Percentiles rank a stretch among this genome's conserved stretches.
Conservation (phyloP, 1,140 invertebrate genomes). For the Nebria ingens region DNA sequence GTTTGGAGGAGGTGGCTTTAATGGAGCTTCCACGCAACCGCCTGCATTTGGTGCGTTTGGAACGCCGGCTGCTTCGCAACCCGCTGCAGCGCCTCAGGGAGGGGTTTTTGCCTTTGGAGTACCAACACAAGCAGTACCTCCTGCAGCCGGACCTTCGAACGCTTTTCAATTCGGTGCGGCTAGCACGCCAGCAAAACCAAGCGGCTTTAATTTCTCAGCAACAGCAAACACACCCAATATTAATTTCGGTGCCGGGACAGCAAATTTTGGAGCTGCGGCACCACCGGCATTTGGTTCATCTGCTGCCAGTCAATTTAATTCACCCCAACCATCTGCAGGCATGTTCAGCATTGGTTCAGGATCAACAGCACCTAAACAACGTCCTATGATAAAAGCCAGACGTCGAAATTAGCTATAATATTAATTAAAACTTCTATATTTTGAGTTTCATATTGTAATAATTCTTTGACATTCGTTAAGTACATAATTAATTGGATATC, state of each 20-base stretch:
- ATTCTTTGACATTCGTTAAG: background rate
- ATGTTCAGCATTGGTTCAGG: slow-evolving; percentile 40
- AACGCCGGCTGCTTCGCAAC: background rate
- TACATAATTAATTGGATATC: too few species aligned
- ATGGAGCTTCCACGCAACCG: background rate
- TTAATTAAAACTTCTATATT: background rate
- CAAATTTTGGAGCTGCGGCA: slow-evolving; percentile 22
- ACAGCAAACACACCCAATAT: background rate
- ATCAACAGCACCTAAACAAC: slow-evolving; percentile 32
- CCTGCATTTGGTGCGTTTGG: background rate
- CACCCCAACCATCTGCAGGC: slow-evolving; percentile 11
- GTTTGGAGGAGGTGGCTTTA: background rate
- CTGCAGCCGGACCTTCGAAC: background rate
- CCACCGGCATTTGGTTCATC: background rate
- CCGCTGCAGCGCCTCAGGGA: background rate
- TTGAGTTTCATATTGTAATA: slow-evolving; percentile 15
- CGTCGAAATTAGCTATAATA: slow-evolving; percentile 34
- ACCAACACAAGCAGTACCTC: background rate
- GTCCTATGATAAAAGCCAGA: slow-evolving; percentile 24
- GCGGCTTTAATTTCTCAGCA: slow-evolving; percentile 19
- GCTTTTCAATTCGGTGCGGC: slow-evolving; percentile 30
- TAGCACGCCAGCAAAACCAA: slow-evolving; percentile 23
- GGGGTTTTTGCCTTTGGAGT: slow-evolving; percentile 10
- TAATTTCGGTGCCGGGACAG: slow-evolving; percentile 12
- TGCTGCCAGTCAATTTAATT: slow-evolving; percentile 20